Evolutionary conservation across 1,140 invertebrate genomes (phyloP).

Genomic region (Drosophila orena): DNA sequence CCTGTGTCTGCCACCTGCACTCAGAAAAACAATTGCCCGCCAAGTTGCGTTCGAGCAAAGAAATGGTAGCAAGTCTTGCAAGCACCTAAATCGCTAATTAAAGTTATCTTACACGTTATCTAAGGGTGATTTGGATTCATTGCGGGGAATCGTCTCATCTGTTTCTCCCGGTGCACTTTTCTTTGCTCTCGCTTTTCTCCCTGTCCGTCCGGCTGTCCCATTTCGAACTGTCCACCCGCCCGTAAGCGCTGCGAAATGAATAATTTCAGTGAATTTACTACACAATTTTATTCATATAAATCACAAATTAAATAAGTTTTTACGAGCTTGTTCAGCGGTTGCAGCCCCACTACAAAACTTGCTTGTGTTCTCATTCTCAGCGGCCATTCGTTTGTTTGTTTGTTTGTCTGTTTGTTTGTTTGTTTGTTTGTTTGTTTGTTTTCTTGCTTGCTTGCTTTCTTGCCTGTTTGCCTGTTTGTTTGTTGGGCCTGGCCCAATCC

Average conservation of each 20-base stretch:
- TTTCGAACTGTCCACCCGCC: slow-evolving; percentile 34
- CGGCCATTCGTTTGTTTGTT: slow-evolving; percentile 28
- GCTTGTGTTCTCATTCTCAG: slow-evolving; percentile 66
- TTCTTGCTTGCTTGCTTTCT: not conserved
- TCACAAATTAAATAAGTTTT: slow-evolving; percentile 84
- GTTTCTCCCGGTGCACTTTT: slow-evolving; percentile 1
- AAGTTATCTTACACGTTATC: too few species aligned
- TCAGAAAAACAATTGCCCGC: not conserved
- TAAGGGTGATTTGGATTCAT: too few species aligned
- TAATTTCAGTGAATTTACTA: slow-evolving; percentile 81
- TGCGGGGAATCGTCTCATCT: too few species aligned
- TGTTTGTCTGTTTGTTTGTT: slow-evolving; percentile 10
- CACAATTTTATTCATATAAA: slow-evolving; percentile 83
- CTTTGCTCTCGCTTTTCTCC: slow-evolving; percentile 7
- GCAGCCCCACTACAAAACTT: slow-evolving; percentile 76
- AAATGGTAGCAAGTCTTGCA: not conserved
- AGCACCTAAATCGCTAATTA: too few species aligned
- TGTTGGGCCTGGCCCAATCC: not conserved
- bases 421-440: not conserved
- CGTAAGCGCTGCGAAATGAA: slow-evolving; percentile 69
- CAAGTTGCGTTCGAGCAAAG: not conserved
- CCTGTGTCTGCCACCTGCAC: slow-evolving; percentile 1
- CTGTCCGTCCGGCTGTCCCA: slow-evolving; percentile 14
- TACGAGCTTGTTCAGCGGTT: slow-evolving; percentile 80
- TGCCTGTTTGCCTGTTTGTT: not conserved